Evolutionary conservation across 2,797 vertebrate genomes (phyloP).

Genomic region (Myiothlypis coronata): DNA sequence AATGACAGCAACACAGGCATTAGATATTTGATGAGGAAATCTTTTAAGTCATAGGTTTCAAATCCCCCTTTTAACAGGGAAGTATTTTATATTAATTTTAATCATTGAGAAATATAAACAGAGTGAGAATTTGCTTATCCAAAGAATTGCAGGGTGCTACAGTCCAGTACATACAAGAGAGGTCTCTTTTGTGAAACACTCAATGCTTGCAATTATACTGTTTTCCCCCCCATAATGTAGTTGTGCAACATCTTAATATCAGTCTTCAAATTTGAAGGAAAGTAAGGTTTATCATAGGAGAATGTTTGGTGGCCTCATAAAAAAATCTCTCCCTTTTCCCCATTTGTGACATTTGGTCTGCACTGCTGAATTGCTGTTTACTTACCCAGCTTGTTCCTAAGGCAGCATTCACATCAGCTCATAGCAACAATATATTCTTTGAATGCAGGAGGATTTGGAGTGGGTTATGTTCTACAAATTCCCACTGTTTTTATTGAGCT

Average conservation of each 20-base stretch:
- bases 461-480: not conserved
- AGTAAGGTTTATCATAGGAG: not conserved
- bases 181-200: not conserved
- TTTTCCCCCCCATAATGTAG: not conserved
- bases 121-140: not conserved
- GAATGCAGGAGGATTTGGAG: not conserved
- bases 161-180: not conserved
- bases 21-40: conserved; percentile 29
- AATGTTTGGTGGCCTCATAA: not conserved
- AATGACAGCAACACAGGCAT: conserved; percentile 43
- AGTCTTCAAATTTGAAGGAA: not conserved
- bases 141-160: not conserved
- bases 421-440: not conserved
- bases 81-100: not conserved
- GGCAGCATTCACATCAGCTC: not conserved
- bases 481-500: not conserved
- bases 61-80: not conserved
- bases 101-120: not conserved
- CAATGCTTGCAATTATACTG: not conserved
- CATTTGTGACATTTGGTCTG: not conserved
- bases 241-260: not conserved
- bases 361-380: not conserved
- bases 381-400: not conserved
- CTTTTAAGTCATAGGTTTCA: conserved; percentile 27
- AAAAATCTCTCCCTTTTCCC: not conserved